These are phyloP conservation scores for Cisticola juncidis DNA, from an alignment of 2,113 vertebrate genomes.

Conservation along the genomic window DNA sequence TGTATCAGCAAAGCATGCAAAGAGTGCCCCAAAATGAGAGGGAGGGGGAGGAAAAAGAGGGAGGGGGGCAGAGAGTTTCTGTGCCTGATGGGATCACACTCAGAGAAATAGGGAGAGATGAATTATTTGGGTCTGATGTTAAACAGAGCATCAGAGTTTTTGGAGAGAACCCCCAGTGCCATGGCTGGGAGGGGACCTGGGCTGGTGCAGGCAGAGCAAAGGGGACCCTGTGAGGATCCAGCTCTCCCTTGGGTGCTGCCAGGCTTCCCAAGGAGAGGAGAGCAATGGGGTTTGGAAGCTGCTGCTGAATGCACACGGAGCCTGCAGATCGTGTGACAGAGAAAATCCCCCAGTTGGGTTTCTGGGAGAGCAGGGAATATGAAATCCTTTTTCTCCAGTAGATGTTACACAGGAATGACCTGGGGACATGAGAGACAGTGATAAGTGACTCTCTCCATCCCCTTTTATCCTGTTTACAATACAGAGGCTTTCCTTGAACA, in stretches of 20 bases:
- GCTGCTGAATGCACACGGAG: background rate
- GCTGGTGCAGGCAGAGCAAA: background rate
- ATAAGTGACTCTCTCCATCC: conserved; percentile 73
- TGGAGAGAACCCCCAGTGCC: background rate
- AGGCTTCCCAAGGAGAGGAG: background rate
- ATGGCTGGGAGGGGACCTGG: background rate
- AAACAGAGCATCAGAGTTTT: background rate
- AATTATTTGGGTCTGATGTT: background rate
- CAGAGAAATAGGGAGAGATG: background rate
- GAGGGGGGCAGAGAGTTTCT: background rate
- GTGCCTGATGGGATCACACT: background rate
- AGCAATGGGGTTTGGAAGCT: background rate
- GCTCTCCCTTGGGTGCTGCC: background rate
- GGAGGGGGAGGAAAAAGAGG: background rate
- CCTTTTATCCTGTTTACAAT: conserved; percentile 86
- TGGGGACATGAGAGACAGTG: conserved; percentile 75
- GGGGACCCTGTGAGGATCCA: background rate
- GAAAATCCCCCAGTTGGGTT: conserved; percentile 45
- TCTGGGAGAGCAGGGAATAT: conserved; percentile 46
- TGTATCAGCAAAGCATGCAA: conserved; percentile 42
- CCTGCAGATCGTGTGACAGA: conserved; percentile 48
- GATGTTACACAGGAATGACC: conserved; percentile 72
- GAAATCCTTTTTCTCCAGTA: conserved; percentile 56
- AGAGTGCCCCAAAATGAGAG: background rate
- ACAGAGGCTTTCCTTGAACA: conserved; percentile 78